Evolutionary conservation across 2,888 invertebrate genomes (phyloP).

Genomic region (Ptilodon capucinus): DNA sequence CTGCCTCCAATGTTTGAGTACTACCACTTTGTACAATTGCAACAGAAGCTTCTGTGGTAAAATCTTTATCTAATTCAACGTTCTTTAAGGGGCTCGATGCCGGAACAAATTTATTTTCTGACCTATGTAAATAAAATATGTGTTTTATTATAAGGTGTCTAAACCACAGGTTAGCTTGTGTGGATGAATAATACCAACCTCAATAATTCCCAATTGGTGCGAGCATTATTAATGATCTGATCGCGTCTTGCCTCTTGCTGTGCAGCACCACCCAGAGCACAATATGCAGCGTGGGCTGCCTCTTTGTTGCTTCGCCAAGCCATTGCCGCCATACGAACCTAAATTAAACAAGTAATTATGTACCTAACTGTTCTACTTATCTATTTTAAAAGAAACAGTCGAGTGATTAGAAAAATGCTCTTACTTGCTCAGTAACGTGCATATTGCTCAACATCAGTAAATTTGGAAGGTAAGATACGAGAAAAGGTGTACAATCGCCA

Average conservation of each 20-base stretch:
- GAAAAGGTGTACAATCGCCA: slow-evolving; percentile 91
- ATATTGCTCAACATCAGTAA: slow-evolving; percentile 88
- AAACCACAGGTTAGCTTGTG: background rate
- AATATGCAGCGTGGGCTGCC: slow-evolving; percentile 85
- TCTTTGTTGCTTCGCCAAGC: slow-evolving; percentile 92
- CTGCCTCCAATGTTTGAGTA: slow-evolving; percentile 51
- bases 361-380: background rate
- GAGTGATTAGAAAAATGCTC: background rate
- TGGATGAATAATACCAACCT: slow-evolving; percentile 45
- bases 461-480: slow-evolving; percentile 90
- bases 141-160: background rate
- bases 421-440: slow-evolving; percentile 89
- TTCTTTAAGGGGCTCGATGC: slow-evolving; percentile 56
- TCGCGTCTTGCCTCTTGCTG: slow-evolving; percentile 87
- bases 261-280: slow-evolving; percentile 82
- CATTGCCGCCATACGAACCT: slow-evolving; percentile 88
- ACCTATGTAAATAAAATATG: too few relatives aligned
- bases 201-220: slow-evolving; percentile 93
- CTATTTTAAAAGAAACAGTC: background rate
- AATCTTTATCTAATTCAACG: slow-evolving; percentile 58
- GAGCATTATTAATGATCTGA: slow-evolving; percentile 92
- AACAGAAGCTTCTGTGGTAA: slow-evolving; percentile 48
- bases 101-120: slow-evolving; percentile 83
- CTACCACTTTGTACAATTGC: slow-evolving; percentile 28
- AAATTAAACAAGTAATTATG: background rate